A percentile compares a stretch with the other conserved stretches of the same genome.
Conservation (phyloP, 2,888 invertebrate species). For the Hesperia comma region DNA sequence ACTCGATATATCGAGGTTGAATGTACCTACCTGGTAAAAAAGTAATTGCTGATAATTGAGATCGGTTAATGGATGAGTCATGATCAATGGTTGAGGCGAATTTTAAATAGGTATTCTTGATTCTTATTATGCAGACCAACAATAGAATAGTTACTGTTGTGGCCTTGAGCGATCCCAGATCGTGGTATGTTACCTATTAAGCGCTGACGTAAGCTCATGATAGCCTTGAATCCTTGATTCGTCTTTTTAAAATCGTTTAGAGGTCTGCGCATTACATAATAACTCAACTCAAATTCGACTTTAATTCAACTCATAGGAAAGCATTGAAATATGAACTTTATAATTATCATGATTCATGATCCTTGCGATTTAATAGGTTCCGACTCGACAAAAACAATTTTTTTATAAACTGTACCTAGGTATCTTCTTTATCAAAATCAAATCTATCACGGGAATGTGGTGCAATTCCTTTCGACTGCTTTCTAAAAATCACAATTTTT, state of each 20-base stretch:
- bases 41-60: constrained; percentile 28
- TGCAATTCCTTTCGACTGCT: no score
- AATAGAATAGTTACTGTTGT: constrained; percentile 76
- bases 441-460: no score
- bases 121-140: constrained; percentile 53
- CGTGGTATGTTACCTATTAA: constrained; percentile 47
- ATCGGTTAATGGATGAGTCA: constrained; percentile 41
- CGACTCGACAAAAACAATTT: no score
- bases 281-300: no score
- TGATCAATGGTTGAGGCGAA: constrained; percentile 33
- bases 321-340: no score
- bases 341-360: no score
- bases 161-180: constrained; percentile 69
- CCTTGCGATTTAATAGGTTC: no score
- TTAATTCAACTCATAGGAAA: no score
- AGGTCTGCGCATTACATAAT: no score
- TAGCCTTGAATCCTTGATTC: constrained; percentile 49
- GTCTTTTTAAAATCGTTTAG: constrained; percentile 42
- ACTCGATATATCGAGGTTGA: background rate
- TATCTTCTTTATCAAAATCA: no score
- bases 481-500: no score
- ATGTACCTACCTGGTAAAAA: constrained; percentile 11
- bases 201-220: constrained; percentile 47
- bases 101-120: constrained; percentile 42
- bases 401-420: no score